Conservation (phyloP, 2,888 invertebrate species). For the Poecilobothrus nobilitatus region DNA sequence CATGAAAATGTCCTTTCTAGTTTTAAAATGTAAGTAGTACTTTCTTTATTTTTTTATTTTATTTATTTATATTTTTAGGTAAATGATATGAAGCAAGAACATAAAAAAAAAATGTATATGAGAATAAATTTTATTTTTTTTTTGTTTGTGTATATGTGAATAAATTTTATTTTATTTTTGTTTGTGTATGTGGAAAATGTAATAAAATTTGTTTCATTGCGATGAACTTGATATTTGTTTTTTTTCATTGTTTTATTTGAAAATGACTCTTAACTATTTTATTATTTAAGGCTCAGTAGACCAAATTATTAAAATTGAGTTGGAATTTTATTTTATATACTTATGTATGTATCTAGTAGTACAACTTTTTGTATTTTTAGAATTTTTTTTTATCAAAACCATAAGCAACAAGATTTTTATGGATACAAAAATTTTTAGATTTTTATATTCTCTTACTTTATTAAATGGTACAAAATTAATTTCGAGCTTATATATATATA, state of each 20-base stretch:
- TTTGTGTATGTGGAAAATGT: not conserved
- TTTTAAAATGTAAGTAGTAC: not conserved
- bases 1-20: not conserved
- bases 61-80: no score
- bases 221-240: not conserved
- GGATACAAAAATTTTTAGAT: no score
- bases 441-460: no score
- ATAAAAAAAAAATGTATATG: no score
- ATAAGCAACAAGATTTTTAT: no score
- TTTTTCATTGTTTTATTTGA: not conserved
- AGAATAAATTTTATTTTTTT: not conserved
- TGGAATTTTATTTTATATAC: not conserved
- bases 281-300: not conserved
- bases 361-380: no score
- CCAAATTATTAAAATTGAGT: slow-evolving; percentile 4
- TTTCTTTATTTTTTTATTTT: not conserved
- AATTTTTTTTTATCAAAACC: no score
- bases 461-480: no score
- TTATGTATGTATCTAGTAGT: no score
- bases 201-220: not conserved
- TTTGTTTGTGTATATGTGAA: not conserved
- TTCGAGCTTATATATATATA: no score
- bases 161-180: no score
- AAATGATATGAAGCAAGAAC: no score
- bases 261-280: not conserved